Evolutionary conservation across 2,888 invertebrate species (phyloP), one percentile per base, ranked within the genome.

Genomic region (Drosophila meridiana): DNA sequence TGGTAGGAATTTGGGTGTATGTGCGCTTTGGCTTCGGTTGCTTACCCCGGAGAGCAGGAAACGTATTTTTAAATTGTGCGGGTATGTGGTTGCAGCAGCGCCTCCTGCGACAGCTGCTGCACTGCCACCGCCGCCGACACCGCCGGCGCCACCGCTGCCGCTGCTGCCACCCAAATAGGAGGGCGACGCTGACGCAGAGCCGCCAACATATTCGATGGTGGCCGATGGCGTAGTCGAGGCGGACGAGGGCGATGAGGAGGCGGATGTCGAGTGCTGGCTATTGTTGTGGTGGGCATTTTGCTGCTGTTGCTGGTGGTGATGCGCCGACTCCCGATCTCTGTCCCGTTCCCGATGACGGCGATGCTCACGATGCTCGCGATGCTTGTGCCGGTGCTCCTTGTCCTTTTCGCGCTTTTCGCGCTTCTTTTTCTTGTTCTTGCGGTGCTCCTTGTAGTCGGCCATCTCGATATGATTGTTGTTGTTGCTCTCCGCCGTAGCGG

Each of bases 51-150:
- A 92, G 78, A 93, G 89, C 70, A 93, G 91, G 90, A 93, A 93
- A 80, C 93, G 92, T 87, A 93, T 93, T 92, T 93, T 93, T 78
- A 93, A 91, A 90, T 93, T 93, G 83, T 93, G 93, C 80, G 93
- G 93, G 91, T 92, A 93, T 65, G 91, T 87, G 77, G 91, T 91
- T 59, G 92, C 89, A 47, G 92, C 90, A 63, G 91, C 87, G 38
- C 62, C 75, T 14, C 53, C 74, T 26, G 68, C 69, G 26, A 69
- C 60, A 8, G 43, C 56, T 50, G 56, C 75, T 20, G 55, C 45
- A 30, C 34, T 72, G 26, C 78, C 69, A 32, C 84, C 63, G 58
- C 78, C 73, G 50, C 59, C 30, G 50, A 11, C 45, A 38, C 9
- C 76, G 13, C 57, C 73, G 14, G 66, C 67, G n/a, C 68, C 60